A percentile compares a stretch with the other conserved stretches of the same genome.
These are phyloP conservation scores for Spilosoma lubricipeda DNA, from an alignment of 2,888 invertebrate genomes.

Conservation along the genomic window DNA sequence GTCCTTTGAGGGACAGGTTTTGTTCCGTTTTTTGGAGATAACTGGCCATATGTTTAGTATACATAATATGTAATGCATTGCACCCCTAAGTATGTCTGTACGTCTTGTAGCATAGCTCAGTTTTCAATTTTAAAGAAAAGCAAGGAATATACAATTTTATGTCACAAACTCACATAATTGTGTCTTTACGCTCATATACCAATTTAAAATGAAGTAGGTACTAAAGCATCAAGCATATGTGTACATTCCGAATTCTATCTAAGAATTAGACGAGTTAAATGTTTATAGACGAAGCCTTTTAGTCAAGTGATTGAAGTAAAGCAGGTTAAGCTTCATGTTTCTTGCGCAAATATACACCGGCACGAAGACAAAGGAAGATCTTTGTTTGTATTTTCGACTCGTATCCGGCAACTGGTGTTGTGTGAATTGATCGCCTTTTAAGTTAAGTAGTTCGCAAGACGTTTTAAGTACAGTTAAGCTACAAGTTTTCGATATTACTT, in stretches of 20 bases:
- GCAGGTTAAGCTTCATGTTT: constrained; percentile 39
- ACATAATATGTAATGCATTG: too few species aligned
- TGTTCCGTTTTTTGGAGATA: too few species aligned
- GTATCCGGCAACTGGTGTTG: constrained; percentile 37
- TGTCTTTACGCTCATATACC: neutral
- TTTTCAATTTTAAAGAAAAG: too few species aligned
- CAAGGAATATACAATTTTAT: too few species aligned
- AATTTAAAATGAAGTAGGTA: neutral
- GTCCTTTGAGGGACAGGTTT: too few species aligned
- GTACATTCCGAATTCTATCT: neutral
- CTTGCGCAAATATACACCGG: constrained; percentile 47
- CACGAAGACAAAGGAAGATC: constrained; percentile 44
- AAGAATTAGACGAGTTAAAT: neutral
- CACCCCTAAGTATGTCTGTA: too few species aligned
- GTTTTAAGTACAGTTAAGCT: constrained; percentile 9
- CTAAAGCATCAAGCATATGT: neutral
- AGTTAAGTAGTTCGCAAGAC: constrained; percentile 21
- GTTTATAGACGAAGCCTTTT: constrained; percentile 30
- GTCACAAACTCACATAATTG: neutral
- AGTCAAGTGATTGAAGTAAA: constrained; percentile 24
- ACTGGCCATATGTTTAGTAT: too few species aligned
- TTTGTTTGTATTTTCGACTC: constrained; percentile 35
- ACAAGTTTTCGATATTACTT: constrained; percentile 4
- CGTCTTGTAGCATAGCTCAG: too few species aligned
- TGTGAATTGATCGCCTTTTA: constrained; percentile 22